These are phyloP conservation scores for Panulirus ornatus DNA, from an alignment of 1,140 invertebrate species.

Conservation along the genomic window DNA sequence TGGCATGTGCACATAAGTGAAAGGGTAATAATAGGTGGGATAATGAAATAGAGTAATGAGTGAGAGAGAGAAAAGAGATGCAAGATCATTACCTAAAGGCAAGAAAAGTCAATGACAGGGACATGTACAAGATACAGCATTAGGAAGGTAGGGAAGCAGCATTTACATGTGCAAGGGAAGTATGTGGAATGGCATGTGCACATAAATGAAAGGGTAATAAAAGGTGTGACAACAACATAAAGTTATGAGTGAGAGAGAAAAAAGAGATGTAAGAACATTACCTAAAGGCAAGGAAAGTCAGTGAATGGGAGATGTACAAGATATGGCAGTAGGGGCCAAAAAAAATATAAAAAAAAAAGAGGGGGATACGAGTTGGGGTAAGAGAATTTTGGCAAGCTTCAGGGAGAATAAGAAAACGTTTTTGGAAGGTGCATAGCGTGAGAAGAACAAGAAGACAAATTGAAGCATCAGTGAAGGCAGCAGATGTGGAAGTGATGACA, in stretches of 20 bases:
- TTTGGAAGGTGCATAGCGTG: not conserved
- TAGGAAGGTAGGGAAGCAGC: not conserved
- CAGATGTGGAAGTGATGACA: too few species aligned
- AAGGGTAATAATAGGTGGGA: not conserved
- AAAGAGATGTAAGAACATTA: not conserved
- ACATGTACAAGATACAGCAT: not conserved
- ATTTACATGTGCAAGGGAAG: not conserved
- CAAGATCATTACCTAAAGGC: not conserved
- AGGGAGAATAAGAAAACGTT: not conserved
- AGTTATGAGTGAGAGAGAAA: not conserved
- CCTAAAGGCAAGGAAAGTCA: not conserved
- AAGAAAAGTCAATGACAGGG: not conserved
- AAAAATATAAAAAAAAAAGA: not conserved
- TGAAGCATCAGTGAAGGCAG: too few species aligned
- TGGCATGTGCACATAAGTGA: not conserved
- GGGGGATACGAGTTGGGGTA: not conserved
- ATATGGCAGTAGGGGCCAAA: not conserved
- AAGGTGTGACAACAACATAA: not conserved
- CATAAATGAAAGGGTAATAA: not conserved
- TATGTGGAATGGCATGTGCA: not conserved
- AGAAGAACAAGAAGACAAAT: not conserved
- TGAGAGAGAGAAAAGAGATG: not conserved
- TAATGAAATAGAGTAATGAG: not conserved
- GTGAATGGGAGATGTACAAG: not conserved
- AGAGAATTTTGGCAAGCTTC: not conserved